These are phyloP conservation scores for Mus spretus DNA, from an alignment of 2,797 vertebrate species.

Conservation along the genomic window DNA sequence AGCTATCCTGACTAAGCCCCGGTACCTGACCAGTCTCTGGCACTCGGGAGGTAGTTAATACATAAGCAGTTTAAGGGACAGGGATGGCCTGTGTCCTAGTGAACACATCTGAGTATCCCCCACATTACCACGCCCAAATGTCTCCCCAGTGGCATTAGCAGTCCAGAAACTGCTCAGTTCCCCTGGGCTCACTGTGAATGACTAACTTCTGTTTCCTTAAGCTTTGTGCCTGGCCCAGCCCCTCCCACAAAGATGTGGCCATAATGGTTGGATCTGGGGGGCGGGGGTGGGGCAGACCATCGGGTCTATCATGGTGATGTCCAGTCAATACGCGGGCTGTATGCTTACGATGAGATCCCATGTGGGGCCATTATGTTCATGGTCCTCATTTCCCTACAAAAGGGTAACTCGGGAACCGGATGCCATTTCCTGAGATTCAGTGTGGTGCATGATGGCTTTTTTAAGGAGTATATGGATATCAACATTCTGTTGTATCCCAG, in stretches of 20 bases:
- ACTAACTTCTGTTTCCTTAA: conserved; percentile 43
- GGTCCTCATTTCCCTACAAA: conserved; percentile 6
- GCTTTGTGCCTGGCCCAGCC: not conserved
- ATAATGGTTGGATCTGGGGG: not conserved
- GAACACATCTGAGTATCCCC: not conserved
- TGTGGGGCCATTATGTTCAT: not conserved
- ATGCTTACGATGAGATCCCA: not conserved
- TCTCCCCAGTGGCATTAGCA: not conserved
- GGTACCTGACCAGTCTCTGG: conserved; percentile 1
- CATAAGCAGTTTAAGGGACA: not conserved
- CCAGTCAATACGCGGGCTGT: not conserved
- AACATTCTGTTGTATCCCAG: not conserved
- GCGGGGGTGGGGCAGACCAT: no score
- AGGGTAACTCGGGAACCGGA: not conserved
- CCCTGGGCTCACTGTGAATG: conserved; percentile 12
- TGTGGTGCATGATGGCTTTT: not conserved
- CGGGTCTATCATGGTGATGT: not conserved
- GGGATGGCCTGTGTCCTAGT: not conserved
- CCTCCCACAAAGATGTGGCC: conserved; percentile 54
- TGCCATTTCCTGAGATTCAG: not conserved
- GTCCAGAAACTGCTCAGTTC: conserved; percentile 11
- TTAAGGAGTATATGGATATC: conserved; percentile 1
- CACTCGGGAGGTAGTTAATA: not conserved
- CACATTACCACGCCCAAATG: not conserved
- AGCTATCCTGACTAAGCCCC: not conserved